Evolutionary conservation across 1,140 invertebrate genomes (phyloP), one percentile per base, ranked within the genome.

Genomic region (Atta texana): DNA sequence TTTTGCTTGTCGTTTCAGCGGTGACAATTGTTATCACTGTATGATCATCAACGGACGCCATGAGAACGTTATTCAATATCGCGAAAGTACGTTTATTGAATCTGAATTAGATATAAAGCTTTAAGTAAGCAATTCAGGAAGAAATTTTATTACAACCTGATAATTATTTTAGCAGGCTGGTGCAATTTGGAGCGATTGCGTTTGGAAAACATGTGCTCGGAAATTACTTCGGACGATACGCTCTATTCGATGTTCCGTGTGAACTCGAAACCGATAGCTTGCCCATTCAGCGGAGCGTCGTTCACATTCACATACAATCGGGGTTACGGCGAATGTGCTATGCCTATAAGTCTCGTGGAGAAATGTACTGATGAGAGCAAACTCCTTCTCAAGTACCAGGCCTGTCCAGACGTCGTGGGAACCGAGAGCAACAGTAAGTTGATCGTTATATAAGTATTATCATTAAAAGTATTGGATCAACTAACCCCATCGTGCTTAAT

Each of bases 281-380:
- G 97, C 90, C 97, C 97, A 7, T 98, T 98, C 94, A 96, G 96
- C 87, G 96, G 96, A 3, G 96, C 97, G n/a, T 97, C 97, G 0
- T 97, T 97, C 94, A 97, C 97, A 0, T 98, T 98, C 93, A 97
- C 97, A 5, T 98, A 98, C 92, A 97, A 96, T 93, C 95, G 97
- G 16, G 97, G 96, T 10, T 94, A 94, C 61, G 96, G 96, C 3
- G 96, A 97, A 71, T 97, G 97, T 90, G 82, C 82, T 4, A 94
- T 95, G 63, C 96, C 96, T 5, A 93, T 96, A 49, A 97, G 96
- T 34, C 95, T 95, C 51, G 96, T 96, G 28, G 97, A 97, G 85
- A 96, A 96, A 53, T 97, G 97, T 91, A 97, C 96, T 1, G 96
- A 97, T 80, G 95, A 96, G 18, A 96, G 95, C 72, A 95, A 96